phyloP scores from a whole-genome alignment of 2,113 vertebrate species.

The Siphamia tubifer region DNA sequence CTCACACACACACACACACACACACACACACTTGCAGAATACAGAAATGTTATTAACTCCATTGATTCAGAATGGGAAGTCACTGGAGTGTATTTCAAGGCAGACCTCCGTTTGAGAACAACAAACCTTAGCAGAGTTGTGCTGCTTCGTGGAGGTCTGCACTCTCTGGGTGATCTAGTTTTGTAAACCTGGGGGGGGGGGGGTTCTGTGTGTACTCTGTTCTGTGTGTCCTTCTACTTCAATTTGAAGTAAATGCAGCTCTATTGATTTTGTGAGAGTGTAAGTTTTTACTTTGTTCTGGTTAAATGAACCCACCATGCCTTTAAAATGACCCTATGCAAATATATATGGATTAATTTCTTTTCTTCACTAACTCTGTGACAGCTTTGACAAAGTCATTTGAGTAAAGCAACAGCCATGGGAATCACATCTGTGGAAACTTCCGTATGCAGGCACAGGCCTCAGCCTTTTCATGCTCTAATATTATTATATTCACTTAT shows the following conservation, averaged over 20 bases:
- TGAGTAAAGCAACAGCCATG: background rate
- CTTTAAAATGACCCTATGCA: background rate
- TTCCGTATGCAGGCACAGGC: background rate
- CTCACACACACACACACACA: too few species aligned
- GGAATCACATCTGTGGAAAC: background rate
- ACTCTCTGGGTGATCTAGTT: too few species aligned
- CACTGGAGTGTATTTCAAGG: too few species aligned
- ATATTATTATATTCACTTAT: background rate
- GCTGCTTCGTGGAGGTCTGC: too few species aligned
- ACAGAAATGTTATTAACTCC: too few species aligned
- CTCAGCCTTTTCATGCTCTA: conserved; percentile 3
- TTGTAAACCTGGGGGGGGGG: too few species aligned
- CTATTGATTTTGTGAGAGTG: background rate
- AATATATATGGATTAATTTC: background rate
- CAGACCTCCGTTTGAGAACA: too few species aligned
- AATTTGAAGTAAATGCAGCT: conserved; percentile 5
- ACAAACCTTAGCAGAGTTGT: too few species aligned
- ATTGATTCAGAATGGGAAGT: too few species aligned
- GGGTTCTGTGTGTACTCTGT: too few species aligned
- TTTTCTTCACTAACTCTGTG: background rate
- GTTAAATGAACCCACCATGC: background rate
- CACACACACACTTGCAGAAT: too few species aligned
- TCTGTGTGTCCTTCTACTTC: too few species aligned
- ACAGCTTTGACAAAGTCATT: conserved; percentile 7
- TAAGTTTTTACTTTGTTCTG: background rate